These are phyloP conservation scores for Doryteuthis pealeii DNA, from an alignment of 1,140 invertebrate species.

Conservation along the genomic window DNA sequence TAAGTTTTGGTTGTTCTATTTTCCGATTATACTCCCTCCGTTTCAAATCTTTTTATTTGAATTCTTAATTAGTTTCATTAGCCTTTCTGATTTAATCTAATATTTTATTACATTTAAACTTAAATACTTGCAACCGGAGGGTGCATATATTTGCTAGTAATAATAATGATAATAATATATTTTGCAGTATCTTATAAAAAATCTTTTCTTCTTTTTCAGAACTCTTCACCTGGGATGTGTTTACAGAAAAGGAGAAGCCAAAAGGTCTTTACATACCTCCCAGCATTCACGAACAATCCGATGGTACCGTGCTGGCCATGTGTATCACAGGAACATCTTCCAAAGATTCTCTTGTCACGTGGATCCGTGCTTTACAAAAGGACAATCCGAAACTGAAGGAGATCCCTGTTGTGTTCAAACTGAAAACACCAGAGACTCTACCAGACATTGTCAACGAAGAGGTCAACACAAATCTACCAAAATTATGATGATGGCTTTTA, in stretches of 20 bases:
- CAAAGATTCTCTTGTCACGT: constrained; percentile 83
- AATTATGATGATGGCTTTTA: too few relatives aligned
- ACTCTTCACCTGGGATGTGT: constrained; percentile 37
- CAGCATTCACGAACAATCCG: constrained; percentile 85
- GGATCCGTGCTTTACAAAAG: constrained; percentile 84
- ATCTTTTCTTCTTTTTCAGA: constrained; percentile 21
- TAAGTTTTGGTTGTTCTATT: too few relatives aligned
- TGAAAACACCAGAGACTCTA: constrained; percentile 58
- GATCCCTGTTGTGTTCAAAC: constrained; percentile 79
- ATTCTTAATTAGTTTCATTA: too few relatives aligned
- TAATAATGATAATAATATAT: too few relatives aligned
- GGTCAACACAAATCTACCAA: too few relatives aligned
- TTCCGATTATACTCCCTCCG: too few relatives aligned
- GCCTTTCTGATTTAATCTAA: too few relatives aligned
- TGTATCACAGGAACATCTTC: constrained; percentile 78
- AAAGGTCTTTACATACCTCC: constrained; percentile 58
- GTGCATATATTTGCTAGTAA: too few relatives aligned
- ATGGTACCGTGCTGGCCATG: constrained; percentile 84
- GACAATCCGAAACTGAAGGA: constrained; percentile 75
- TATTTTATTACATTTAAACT: too few relatives aligned
- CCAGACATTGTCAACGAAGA: not conserved
- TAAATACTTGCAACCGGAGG: too few relatives aligned
- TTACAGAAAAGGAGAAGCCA: constrained; percentile 43
- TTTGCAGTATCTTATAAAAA: too few relatives aligned
- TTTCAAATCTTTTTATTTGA: too few relatives aligned